phyloP scores from a whole-genome alignment of 2,113 vertebrate species.

The Charadrius vociferus region DNA sequence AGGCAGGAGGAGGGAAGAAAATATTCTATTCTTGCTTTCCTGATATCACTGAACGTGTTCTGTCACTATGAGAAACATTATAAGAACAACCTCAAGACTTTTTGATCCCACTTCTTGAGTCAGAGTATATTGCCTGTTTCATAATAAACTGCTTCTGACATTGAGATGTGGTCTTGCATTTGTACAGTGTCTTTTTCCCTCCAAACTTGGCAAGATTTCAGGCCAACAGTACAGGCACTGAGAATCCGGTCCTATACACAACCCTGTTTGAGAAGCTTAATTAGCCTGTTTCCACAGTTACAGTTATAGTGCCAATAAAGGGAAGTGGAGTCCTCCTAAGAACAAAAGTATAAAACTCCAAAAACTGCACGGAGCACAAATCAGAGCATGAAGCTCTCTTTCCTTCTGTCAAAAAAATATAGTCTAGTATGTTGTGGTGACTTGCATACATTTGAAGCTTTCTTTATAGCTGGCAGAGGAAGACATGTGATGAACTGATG shows the following conservation, averaged over 20 bases:
- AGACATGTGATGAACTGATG: rapidly evolving
- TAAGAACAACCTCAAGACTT: background rate
- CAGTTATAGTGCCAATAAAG: background rate
- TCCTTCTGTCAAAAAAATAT: background rate
- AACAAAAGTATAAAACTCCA: background rate
- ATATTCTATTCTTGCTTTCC: background rate
- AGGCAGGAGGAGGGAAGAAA: background rate
- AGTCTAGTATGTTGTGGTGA: background rate
- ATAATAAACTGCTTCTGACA: background rate
- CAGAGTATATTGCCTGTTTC: background rate
- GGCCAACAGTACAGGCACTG: background rate
- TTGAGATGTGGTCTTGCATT: background rate
- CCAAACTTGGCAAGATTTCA: background rate
- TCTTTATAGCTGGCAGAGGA: background rate
- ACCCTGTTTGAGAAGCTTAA: background rate
- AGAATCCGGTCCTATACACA: background rate
- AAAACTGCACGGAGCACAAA: background rate
- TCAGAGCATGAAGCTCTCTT: background rate
- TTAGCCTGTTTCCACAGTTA: background rate
- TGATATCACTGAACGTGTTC: background rate
- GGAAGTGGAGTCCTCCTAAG: background rate
- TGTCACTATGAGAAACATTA: background rate
- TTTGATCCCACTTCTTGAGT: background rate
- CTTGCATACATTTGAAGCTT: background rate
- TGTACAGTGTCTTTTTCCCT: background rate